phyloP scores from a whole-genome alignment of 1,140 invertebrate species.

The Tetranychus cinnabarinus region DNA sequence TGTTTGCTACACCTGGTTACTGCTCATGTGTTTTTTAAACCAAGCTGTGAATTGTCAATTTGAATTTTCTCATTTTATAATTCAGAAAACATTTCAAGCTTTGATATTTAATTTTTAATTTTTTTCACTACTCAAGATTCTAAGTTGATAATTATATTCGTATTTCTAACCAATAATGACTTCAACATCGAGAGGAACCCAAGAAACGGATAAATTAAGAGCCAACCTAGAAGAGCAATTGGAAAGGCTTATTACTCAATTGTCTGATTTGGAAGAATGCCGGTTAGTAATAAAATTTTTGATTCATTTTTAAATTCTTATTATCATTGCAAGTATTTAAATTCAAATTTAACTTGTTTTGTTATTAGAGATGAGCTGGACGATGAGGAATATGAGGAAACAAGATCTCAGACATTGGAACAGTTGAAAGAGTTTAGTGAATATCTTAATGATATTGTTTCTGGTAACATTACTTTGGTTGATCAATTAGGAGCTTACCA shows the following conservation, averaged over 20 bases:
- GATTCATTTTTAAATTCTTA: not conserved
- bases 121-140: no score
- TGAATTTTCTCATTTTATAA: no score
- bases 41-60: no score
- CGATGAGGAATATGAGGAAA: conserved; percentile 39
- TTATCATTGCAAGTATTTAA: no score
- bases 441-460: conserved; percentile 36
- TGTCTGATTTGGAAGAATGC: conserved; percentile 44
- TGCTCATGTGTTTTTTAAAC: no score
- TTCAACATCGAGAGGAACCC: conserved; percentile 14
- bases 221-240: conserved; percentile 46
- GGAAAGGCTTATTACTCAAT: conserved; percentile 40
- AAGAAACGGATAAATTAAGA: conserved; percentile 35
- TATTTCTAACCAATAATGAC: no score
- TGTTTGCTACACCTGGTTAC: no score
- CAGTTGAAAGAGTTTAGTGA: conserved; percentile 47
- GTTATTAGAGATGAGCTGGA: conserved; percentile 34
- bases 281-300: conserved; percentile 27
- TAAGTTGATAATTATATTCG: no score
- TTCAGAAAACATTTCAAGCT: no score
- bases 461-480: conserved; percentile 42
- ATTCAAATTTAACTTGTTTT: not conserved
- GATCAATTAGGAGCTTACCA: conserved; percentile 39
- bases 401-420: conserved; percentile 43
- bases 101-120: no score